Conservation (phyloP, 2,888 invertebrate genomes). For the Orthosia cruda region DNA sequence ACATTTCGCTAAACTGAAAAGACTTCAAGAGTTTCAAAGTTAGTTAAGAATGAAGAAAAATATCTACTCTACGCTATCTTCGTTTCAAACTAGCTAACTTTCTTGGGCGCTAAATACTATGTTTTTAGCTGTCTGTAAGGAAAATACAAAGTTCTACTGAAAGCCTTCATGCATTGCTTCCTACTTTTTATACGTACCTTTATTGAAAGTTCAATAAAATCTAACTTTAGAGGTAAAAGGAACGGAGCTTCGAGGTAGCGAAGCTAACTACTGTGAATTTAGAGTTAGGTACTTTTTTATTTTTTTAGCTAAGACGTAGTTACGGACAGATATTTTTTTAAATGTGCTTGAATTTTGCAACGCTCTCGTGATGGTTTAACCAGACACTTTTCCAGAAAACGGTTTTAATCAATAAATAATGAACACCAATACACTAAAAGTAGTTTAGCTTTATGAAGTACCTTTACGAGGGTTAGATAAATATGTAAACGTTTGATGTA, state of each 20-base stretch:
- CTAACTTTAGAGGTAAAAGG: constrained; percentile 73
- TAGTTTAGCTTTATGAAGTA: too few species aligned
- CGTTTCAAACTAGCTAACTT: constrained; percentile 39
- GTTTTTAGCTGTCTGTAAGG: constrained; percentile 23
- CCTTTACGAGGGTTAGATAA: constrained; percentile 1
- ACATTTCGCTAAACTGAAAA: constrained; percentile 53
- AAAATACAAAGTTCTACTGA: constrained; percentile 52
- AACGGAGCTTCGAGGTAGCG: constrained; percentile 59
- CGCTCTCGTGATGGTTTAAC: too few species aligned
- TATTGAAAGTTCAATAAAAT: constrained; percentile 75
- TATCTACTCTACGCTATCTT: constrained; percentile 33
- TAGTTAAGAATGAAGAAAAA: constrained; percentile 41
- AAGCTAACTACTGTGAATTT: constrained; percentile 17
- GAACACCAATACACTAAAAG: constrained; percentile 1
- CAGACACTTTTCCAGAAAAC: neutral
- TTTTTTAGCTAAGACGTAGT: neutral
- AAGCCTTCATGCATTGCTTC: constrained; percentile 53
- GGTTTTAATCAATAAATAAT: constrained; percentile 18
- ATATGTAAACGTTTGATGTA: neutral
- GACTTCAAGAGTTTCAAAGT: constrained; percentile 22
- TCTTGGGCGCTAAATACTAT: constrained; percentile 41
- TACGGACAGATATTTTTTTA: neutral
- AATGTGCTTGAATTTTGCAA: constrained; percentile 4
- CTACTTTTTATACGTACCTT: constrained; percentile 61
- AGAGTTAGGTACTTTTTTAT: constrained; percentile 36